Conservation (phyloP, 2,797 vertebrate species). For the Anas capensis region DNA sequence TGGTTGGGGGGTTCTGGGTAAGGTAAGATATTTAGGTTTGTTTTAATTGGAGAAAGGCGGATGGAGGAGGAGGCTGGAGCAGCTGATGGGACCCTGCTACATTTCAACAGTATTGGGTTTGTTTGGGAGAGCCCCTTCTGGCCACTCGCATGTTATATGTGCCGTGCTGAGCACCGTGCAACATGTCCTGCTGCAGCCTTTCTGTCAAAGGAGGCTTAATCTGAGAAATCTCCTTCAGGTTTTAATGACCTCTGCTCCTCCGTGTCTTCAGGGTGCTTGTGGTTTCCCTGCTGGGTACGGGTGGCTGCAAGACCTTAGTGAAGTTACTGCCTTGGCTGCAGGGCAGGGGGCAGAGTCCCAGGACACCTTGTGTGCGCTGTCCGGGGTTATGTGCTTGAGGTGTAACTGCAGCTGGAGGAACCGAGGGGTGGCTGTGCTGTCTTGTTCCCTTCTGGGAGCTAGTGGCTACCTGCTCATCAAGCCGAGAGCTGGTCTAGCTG, state of each 20-base stretch:
- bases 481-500: not conserved
- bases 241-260: not conserved
- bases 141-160: accelerated
- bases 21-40: not conserved
- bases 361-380: not conserved
- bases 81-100: not conserved
- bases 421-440: not conserved
- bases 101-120: not conserved
- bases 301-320: not conserved
- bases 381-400: not conserved
- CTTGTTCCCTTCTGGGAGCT: not conserved
- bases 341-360: not conserved
- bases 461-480: not conserved
- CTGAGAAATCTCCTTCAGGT: not conserved
- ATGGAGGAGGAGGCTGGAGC: too few relatives aligned
- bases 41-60: not conserved
- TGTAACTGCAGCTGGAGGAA: not conserved
- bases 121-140: not conserved
- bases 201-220: not conserved
- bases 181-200: not conserved
- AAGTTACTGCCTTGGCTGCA: not conserved
- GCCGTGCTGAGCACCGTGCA: not conserved
- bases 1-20: not conserved
- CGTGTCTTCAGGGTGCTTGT: not conserved
- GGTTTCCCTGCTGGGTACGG: not conserved